Conservation (phyloP, 2,113 vertebrate species). For the Perca schrenkii region DNA sequence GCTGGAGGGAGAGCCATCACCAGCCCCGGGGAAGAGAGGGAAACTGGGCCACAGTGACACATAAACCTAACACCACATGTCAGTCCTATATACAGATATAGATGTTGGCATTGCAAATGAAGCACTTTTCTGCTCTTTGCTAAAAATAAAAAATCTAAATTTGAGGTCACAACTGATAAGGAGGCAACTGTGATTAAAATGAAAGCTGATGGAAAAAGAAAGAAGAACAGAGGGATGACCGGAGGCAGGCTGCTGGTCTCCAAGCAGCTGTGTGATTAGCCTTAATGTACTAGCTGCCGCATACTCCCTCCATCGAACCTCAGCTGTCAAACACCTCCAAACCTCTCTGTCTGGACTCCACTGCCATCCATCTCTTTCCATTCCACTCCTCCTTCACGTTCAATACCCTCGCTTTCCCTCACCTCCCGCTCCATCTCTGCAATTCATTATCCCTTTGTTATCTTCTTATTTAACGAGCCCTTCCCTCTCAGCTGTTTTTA, state of each 20-base stretch:
- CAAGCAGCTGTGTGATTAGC: slow-evolving; percentile 64
- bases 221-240: not conserved
- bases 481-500: not conserved
- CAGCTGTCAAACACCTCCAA: slow-evolving; percentile 18
- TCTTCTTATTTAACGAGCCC: not conserved
- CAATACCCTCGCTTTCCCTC: not conserved
- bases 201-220: not conserved
- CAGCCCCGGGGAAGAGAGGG: not conserved
- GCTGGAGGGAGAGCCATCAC: slow-evolving; percentile 11
- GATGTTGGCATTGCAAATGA: not conserved
- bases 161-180: not conserved
- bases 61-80: slow-evolving; percentile 24
- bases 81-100: not conserved
- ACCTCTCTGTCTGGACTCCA: slow-evolving; percentile 9
- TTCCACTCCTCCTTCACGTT: not conserved
- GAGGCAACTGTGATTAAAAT: slow-evolving; percentile 1
- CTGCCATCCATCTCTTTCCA: not conserved
- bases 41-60: not conserved
- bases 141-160: not conserved
- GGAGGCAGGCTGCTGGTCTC: slow-evolving; percentile 31
- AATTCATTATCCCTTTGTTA: slow-evolving; percentile 4
- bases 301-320: slow-evolving; percentile 6
- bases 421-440: not conserved
- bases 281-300: slow-evolving; percentile 46
- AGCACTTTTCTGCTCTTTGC: not conserved